A percentile compares a stretch with the other conserved stretches of the same genome.
Evolutionary conservation across 2,797 vertebrate species (phyloP).

Genomic region (Argya squamiceps): DNA sequence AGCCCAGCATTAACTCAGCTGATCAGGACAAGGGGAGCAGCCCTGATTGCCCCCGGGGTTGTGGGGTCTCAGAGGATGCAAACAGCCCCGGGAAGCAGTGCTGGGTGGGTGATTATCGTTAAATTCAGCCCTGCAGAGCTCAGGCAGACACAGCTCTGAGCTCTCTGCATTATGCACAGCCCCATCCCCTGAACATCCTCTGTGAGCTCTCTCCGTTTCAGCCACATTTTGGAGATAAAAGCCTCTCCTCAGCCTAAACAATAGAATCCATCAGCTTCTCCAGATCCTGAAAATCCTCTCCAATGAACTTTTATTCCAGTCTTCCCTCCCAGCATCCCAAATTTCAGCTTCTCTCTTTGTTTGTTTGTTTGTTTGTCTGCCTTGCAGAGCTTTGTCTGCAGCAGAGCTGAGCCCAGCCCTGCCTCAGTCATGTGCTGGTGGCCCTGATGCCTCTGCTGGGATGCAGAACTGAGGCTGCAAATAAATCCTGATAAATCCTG

Average conservation of each 20-base stretch:
- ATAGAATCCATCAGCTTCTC: not conserved
- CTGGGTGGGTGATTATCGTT: not conserved
- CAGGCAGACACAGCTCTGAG: not conserved
- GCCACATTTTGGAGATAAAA: not conserved
- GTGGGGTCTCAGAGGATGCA: not conserved
- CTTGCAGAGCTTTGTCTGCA: not conserved
- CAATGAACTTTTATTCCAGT: not conserved
- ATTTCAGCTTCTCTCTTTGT: not conserved
- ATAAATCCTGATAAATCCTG: not conserved
- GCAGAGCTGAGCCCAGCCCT: not conserved
- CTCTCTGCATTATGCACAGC: not conserved
- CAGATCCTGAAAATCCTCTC: not conserved
- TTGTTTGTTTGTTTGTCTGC: not conserved
- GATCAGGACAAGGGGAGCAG: not conserved
- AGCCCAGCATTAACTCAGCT: not conserved
- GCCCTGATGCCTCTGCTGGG: not conserved
- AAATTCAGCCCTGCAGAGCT: not conserved
- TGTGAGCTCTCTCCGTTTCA: not conserved
- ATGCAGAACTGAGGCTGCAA: not conserved
- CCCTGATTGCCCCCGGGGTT: fast-evolving
- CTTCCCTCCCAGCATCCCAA: not conserved
- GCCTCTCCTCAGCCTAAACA: not conserved
- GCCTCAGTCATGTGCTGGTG: not conserved
- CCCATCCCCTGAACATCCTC: not conserved
- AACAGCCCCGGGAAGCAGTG: not conserved